Base-by-base conservation (phyloP, 2,888 invertebrate species). In the Vanessa cardui region DNA sequence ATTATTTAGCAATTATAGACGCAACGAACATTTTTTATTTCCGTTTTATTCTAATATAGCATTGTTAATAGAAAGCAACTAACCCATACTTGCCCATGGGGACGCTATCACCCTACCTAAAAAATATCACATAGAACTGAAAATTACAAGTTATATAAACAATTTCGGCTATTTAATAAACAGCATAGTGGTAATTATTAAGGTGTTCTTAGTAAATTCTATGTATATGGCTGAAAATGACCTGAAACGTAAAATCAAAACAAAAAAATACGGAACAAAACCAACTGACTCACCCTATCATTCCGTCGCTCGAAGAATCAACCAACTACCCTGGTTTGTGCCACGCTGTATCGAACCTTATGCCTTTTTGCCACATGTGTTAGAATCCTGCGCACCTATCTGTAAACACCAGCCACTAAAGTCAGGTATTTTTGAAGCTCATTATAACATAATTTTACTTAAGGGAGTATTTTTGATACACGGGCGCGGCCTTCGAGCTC, bases 341-440 rank as follows among this genome's bases (percentile, higher is more conserved):
- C 91, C 91, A 91, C 85, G 89, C 91, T 73, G 85, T 88, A 84
- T 87, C 83, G 82, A 89, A 91, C 86, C 88, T 85, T 88, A 88
- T 86, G 75, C 87, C 88, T 73, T 81, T 83, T 77, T 78, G 88
- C 92, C 88, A 91, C 92, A 92, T 92, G 92, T 89, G 91, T 90
- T 83, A 88, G 79, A 86, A 83, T 86, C 83, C 80, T 73, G 70
- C 78, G 76, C 85, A 83, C 84, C 73, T 71, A 73, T 66, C 73
- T 70, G 66, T 71, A 70, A 74, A 54, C 54, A 54, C 54, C 69
- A 77, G 76, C 74, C 75, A 73, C 73, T 76, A 59, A 60, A 79
- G 75, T 83, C 79, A 77, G 78, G 76, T 72, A 64, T 62, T 54
- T 47, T 47, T 52, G 33, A 50, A 49, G 59, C n/a, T 26, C 46